Evolutionary conservation across 2,888 invertebrate genomes (phyloP), one percentile per base, ranked within the genome.

Genomic region (Mycalesis mineus): DNA sequence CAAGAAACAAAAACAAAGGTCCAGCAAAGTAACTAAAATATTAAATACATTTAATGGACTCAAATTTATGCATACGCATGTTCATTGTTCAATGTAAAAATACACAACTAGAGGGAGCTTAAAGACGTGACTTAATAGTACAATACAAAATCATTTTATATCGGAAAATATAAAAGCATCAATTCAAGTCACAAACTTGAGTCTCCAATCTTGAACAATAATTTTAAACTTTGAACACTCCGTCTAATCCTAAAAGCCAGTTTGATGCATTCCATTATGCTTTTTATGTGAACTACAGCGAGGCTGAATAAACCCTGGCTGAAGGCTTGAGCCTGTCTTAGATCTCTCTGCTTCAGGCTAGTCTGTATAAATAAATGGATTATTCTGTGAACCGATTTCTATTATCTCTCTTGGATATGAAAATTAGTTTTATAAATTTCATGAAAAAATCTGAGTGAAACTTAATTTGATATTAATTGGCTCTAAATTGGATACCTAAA

Each of bases 251-350:
- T 31, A 33, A 17, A 33, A 52, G 15, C 33, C 51, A 15, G n/a
- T 31, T 52, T 31, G 41, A 52, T 17, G 33, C 31, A 41, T 42
- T 52, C 31, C 17, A 39, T 33, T 39, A 33, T 52, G 31, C 29
- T 36, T 52, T 52, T 52, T 52, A 41, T 41, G 15, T 33, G 41
- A 41, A 33, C 33, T 49, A 31, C 8, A 44, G 48, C 44, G 40
- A 55, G 44, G 54, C 55, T 53, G 55, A 62, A 58, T 58, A 58
- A 58, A 60, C 52, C 55, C 49, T 50, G 54, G 40, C 44, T 53
- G 57, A 57, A 60, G 61, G 45, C 48, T 62, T 60, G 57, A 62
- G 60, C 62, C 49, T 39, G 55, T 57, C 58, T 62, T 48, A 62
- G 57, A 60, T 45, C 37, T 57, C 45, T 49, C 55, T 55, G 48